Evolutionary conservation across 2,888 invertebrate species (phyloP).

Genomic region (Eucera pruinosa): DNA sequence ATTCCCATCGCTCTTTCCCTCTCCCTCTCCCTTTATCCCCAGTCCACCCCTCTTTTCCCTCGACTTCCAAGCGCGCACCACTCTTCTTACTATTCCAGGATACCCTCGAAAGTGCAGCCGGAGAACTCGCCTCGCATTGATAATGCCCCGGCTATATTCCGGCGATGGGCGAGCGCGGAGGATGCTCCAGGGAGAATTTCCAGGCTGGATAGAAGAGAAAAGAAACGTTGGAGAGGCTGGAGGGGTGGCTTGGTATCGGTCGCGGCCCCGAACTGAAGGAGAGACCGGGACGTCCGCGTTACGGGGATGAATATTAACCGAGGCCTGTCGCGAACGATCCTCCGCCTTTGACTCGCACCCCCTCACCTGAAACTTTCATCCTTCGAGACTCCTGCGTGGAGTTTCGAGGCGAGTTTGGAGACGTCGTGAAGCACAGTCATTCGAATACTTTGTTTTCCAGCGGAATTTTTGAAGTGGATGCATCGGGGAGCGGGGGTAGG

Average conservation of each 20-base stretch:
- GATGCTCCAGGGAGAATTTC: slow-evolving; percentile 37
- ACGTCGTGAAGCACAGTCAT: neutral
- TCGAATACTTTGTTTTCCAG: neutral
- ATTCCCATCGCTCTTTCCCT: slow-evolving; percentile 1
- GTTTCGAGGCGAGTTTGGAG: too few species aligned
- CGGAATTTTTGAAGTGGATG: neutral
- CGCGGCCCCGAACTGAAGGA: slow-evolving; percentile 47
- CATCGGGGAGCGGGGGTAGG: too few species aligned
- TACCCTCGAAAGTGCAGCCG: slow-evolving; percentile 70
- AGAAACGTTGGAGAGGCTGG: slow-evolving; percentile 4
- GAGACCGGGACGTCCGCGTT: slow-evolving; percentile 28
- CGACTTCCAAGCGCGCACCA: slow-evolving; percentile 58
- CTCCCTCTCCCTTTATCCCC: slow-evolving; percentile 22
- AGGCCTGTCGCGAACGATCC: slow-evolving; percentile 33
- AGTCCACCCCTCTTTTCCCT: neutral
- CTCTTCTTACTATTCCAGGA: slow-evolving; percentile 65
- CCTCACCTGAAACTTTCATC: neutral
- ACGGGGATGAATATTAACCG: slow-evolving; percentile 68
- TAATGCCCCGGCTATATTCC: slow-evolving; percentile 64
- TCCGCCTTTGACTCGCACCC: neutral
- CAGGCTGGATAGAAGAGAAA: slow-evolving; percentile 18
- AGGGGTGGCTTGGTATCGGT: slow-evolving; percentile 32
- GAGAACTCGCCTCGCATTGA: slow-evolving; percentile 70
- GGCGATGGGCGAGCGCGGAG: slow-evolving; percentile 39
- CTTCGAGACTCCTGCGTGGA: neutral